phyloP scores from a whole-genome alignment of 2,888 invertebrate genomes.

The Carterocephalus palaemon region DNA sequence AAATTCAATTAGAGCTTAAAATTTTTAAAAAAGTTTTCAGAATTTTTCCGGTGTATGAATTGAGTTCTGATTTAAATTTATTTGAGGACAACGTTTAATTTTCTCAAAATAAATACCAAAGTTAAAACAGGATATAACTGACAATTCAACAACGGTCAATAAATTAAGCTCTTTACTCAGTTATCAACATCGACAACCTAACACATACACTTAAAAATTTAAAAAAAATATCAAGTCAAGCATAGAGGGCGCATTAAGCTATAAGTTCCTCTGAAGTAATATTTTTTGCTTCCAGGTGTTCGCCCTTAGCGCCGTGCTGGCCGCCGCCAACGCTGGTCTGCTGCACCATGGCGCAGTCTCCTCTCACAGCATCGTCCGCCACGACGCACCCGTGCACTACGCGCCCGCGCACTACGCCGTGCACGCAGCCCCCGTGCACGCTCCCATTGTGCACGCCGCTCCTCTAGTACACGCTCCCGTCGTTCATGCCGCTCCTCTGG shows the following conservation, averaged over 20 bases:
- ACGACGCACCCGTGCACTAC: conserved; percentile 64
- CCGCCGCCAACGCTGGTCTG: conserved; percentile 77
- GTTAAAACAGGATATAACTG: no score
- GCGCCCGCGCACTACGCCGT: conserved; percentile 49
- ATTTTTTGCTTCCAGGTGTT: conserved; percentile 51
- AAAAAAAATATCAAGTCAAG: no score
- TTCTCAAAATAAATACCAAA: no score
- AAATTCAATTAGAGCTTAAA: conserved; percentile 14
- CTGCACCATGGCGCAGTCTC: conserved; percentile 71
- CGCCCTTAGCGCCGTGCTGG: conserved; percentile 70
- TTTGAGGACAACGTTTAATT: no score
- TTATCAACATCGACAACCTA: no score
- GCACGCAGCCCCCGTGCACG: conserved; percentile 57
- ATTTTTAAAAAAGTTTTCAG: no score
- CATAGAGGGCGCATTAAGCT: no score
- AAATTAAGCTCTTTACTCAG: no score
- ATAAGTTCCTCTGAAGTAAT: not conserved
- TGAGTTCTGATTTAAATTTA: no score
- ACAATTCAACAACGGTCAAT: no score
- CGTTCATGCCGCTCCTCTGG: conserved; percentile 41
- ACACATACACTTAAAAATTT: no score
- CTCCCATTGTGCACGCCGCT: conserved; percentile 51
- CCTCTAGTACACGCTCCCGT: conserved; percentile 51
- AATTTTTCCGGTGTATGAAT: no score
- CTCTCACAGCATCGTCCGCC: conserved; percentile 73